A percentile compares a stretch with the other conserved stretches of the same genome.
phyloP scores from a whole-genome alignment of 2,888 invertebrate genomes.

The Apodemia zela region DNA sequence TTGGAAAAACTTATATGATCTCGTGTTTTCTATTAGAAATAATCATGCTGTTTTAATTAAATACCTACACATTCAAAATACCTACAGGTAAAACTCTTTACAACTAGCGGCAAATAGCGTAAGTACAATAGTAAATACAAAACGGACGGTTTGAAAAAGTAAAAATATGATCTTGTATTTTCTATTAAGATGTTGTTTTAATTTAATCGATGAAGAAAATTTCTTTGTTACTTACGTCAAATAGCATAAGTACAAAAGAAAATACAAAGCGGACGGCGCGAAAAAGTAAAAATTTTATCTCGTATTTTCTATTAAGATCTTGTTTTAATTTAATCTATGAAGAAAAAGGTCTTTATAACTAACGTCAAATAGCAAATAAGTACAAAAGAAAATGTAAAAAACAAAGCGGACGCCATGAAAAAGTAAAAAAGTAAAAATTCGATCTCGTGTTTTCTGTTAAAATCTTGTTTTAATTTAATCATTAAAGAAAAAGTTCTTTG shows the following conservation, averaged over 20 bases:
- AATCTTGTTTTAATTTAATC: no score
- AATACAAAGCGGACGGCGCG: conserved; percentile 42
- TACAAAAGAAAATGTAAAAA: conserved; percentile 40
- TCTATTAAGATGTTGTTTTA: neutral
- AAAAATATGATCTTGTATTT: no score
- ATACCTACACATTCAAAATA: no score
- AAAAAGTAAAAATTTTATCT: conserved; percentile 57
- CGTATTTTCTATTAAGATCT: conserved; percentile 70
- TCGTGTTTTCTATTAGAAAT: no score
- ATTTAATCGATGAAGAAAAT: conserved; percentile 15
- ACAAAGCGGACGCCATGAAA: conserved; percentile 39
- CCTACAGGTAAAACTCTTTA: no score
- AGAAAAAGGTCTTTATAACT: neutral
- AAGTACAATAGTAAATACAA: conserved; percentile 18
- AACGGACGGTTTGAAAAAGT: no score
- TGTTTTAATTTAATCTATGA: no score
- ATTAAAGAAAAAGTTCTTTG: neutral
- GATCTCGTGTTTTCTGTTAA: conserved; percentile 62
- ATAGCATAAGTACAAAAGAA: conserved; percentile 34
- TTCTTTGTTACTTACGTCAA: conserved; percentile 18
- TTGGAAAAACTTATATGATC: conserved; percentile 44
- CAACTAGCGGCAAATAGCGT: neutral
- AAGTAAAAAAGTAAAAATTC: conserved; percentile 53
- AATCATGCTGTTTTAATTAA: neutral
- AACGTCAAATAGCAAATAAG: conserved; percentile 11